phyloP scores from a whole-genome alignment of 2,113 vertebrate genomes.

The Triplophysa siluroides region DNA sequence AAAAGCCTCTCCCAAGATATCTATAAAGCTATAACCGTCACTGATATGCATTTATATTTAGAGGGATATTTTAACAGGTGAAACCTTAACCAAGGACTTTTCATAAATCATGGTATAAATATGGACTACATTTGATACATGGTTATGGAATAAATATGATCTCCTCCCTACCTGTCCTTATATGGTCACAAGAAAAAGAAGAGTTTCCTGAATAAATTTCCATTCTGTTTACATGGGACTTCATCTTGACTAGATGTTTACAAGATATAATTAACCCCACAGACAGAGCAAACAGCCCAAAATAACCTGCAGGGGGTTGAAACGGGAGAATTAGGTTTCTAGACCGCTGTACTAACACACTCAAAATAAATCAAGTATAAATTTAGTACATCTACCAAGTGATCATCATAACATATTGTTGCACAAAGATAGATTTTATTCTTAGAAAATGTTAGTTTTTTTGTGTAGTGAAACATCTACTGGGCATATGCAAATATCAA shows the following conservation, averaged over 20 bases:
- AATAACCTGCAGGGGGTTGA: slow-evolving; percentile 61
- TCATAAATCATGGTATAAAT: background rate
- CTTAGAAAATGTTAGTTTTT: slow-evolving; percentile 7
- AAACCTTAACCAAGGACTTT: slow-evolving; percentile 1
- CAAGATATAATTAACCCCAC: slow-evolving; percentile 31
- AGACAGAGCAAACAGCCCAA: slow-evolving; percentile 47
- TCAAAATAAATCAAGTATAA: background rate
- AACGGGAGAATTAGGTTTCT: slow-evolving; percentile 50
- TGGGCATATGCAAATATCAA: slow-evolving; percentile 32
- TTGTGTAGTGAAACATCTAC: slow-evolving; percentile 3
- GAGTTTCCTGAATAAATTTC: slow-evolving; percentile 29
- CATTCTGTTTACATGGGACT: slow-evolving; percentile 23
- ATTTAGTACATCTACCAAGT: background rate
- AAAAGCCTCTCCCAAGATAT: background rate
- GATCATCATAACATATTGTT: background rate
- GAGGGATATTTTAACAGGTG: background rate
- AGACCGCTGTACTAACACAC: background rate
- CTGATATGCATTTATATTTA: background rate
- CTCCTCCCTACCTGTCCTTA: background rate
- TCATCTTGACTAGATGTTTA: slow-evolving; percentile 46
- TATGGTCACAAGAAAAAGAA: slow-evolving; percentile 29
- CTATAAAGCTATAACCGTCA: background rate
- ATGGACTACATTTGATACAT: background rate
- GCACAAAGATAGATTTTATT: background rate
- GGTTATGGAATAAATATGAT: slow-evolving; percentile 1